A percentile compares a stretch with the other conserved stretches of the same genome.
These are phyloP conservation scores for Amyelois transitella DNA, from an alignment of 1,140 invertebrate genomes.

Conservation along the genomic window DNA sequence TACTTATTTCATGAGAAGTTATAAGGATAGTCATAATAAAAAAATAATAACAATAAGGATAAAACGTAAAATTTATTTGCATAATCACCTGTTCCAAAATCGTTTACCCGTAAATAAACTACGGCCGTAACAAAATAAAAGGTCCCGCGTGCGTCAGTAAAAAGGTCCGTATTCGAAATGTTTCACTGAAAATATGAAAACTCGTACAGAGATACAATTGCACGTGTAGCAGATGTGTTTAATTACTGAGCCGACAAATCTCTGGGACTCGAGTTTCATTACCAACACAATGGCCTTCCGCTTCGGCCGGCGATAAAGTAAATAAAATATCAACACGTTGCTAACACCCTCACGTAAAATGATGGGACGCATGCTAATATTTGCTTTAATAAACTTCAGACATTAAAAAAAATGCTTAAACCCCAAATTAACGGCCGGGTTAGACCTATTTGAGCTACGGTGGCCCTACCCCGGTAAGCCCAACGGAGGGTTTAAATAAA, in stretches of 20 bases:
- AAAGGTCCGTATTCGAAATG: slow-evolving; percentile 29
- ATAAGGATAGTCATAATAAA: not conserved
- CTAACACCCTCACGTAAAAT: slow-evolving; percentile 43
- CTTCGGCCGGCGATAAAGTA: slow-evolving; percentile 45
- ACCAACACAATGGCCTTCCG: slow-evolving; percentile 37
- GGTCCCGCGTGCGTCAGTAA: slow-evolving; percentile 17
- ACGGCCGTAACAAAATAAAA: slow-evolving; percentile 20
- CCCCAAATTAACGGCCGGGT: slow-evolving; percentile 56
- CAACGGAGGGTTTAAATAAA: slow-evolving; percentile 36
- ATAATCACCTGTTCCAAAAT: slow-evolving; percentile 15
- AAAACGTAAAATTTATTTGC: slow-evolving; percentile 12
- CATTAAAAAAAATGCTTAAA: slow-evolving; percentile 54
- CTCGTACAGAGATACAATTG: slow-evolving; percentile 44
- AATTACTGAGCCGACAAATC: slow-evolving; percentile 66
- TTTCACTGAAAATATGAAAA: slow-evolving; percentile 46
- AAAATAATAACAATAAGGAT: not conserved
- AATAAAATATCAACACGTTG: slow-evolving; percentile 65
- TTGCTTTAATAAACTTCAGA: slow-evolving; percentile 57
- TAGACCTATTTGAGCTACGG: slow-evolving; percentile 47
- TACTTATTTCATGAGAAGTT: not conserved
- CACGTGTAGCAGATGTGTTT: slow-evolving; percentile 63
- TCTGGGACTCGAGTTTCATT: slow-evolving; percentile 56
- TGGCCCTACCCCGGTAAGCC: slow-evolving; percentile 33
- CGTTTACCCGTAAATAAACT: slow-evolving; percentile 20
- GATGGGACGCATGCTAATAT: slow-evolving; percentile 48